phyloP scores from a whole-genome alignment of 2,113 vertebrate genomes.

The Tinamus guttatus region DNA sequence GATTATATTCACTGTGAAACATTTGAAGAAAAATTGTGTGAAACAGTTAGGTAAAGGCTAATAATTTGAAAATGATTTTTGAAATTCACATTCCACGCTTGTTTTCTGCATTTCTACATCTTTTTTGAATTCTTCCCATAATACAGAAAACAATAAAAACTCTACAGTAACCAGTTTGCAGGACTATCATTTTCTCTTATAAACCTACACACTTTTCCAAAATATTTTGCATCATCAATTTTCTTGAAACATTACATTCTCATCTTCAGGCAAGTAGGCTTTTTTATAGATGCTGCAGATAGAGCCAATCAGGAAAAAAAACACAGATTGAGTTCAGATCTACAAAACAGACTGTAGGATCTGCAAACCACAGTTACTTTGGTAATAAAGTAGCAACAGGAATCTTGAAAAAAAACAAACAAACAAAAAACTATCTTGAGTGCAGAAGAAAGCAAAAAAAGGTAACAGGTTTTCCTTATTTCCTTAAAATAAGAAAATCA shows the following conservation, averaged over 20 bases:
- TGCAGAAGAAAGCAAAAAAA: neutral
- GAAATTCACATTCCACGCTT: neutral
- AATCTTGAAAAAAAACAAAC: neutral
- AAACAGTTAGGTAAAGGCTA: neutral
- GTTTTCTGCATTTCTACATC: neutral
- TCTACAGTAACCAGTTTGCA: neutral
- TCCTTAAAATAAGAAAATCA: neutral
- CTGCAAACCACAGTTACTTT: neutral
- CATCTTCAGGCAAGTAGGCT: neutral
- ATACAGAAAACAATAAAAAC: neutral
- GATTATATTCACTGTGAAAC: neutral
- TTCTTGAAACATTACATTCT: neutral
- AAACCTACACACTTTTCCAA: neutral
- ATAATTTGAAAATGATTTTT: neutral
- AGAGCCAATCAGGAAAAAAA: neutral
- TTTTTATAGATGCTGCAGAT: neutral
- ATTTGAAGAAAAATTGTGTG: neutral
- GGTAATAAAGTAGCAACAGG: neutral
- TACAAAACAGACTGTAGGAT: neutral
- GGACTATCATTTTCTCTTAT: neutral
- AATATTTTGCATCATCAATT: neutral
- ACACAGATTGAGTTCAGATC: neutral
- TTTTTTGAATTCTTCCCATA: neutral
- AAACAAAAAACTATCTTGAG: neutral
- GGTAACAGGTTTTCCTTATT: too few species aligned